These are phyloP conservation scores for Mya arenaria DNA, from an alignment of 1,140 invertebrate genomes.

Conservation along the genomic window DNA sequence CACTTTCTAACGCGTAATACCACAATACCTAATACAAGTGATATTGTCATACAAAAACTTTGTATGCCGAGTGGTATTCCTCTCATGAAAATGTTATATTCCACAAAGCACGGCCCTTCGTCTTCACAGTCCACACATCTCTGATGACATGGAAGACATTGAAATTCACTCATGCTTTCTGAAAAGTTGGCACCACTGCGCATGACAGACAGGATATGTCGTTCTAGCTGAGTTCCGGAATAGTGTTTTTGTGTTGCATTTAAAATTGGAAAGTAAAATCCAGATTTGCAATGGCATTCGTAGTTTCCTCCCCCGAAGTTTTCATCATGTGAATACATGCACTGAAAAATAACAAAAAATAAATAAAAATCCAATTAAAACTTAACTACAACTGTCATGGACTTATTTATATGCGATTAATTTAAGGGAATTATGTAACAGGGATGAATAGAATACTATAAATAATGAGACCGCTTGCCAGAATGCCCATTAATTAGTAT, in stretches of 20 bases:
- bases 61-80: conserved; percentile 87
- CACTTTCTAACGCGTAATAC: conserved; percentile 89
- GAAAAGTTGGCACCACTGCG: conserved; percentile 27
- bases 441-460: too few relatives aligned
- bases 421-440: too few relatives aligned
- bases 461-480: too few relatives aligned
- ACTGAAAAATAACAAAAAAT: too few relatives aligned
- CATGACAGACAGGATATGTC: conserved; percentile 30
- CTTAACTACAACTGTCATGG: too few relatives aligned
- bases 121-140: conserved; percentile 83
- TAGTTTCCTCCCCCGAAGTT: conserved; percentile 73
- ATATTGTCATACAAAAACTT: conserved; percentile 87
- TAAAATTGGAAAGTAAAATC: conserved; percentile 69
- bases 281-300: conserved; percentile 72
- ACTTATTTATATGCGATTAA: too few relatives aligned
- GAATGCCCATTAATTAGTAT: too few relatives aligned
- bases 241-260: conserved; percentile 69
- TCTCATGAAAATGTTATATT: conserved; percentile 85
- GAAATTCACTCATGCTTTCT: conserved; percentile 77
- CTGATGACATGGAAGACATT: conserved; percentile 84
- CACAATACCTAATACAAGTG: conserved; percentile 86
- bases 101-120: conserved; percentile 83
- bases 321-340: conserved; percentile 64
- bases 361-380: too few relatives aligned
- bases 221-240: conserved; percentile 74